A percentile compares a stretch with the other conserved stretches of the same genome.
These are phyloP conservation scores for Siniperca undulata DNA, from an alignment of 2,797 vertebrate species.

Conservation along the genomic window DNA sequence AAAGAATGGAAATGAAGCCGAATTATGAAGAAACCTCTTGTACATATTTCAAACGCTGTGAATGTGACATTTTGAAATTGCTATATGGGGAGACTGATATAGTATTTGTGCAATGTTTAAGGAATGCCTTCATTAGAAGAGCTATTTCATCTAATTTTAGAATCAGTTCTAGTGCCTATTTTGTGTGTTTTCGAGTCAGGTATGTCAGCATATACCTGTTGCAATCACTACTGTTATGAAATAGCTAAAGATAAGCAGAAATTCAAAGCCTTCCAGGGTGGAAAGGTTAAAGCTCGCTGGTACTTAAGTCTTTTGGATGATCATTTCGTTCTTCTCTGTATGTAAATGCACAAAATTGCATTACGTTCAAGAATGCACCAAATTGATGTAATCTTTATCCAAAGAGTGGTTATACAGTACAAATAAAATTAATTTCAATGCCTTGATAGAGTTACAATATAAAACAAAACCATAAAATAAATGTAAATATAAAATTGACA, in stretches of 20 bases:
- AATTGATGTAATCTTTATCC: neutral
- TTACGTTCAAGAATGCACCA: neutral
- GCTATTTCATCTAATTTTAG: constrained; percentile 46
- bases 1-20: constrained; percentile 54
- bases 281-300: constrained; percentile 19
- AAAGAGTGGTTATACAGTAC: neutral
- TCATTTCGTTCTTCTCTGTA: neutral
- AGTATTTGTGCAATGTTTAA: constrained; percentile 30
- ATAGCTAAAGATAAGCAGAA: constrained; percentile 23
- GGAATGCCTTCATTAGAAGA: neutral
- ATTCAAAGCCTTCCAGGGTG: neutral
- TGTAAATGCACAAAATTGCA: neutral
- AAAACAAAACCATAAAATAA: neutral
- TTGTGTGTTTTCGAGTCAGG: constrained; percentile 2
- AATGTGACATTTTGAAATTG: constrained; percentile 40
- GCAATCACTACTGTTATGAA: constrained; percentile 45
- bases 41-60: constrained; percentile 13
- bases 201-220: constrained; percentile 16
- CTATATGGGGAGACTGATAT: neutral
- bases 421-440: neutral
- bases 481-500: neutral
- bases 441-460: neutral
- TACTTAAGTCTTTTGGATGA: neutral
- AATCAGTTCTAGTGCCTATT: constrained; percentile 16
- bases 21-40: constrained; percentile 44